Percentiles rank a stretch among this genome's conserved stretches.
Conservation (phyloP, 2,113 vertebrate genomes). For the Sula dactylatra region DNA sequence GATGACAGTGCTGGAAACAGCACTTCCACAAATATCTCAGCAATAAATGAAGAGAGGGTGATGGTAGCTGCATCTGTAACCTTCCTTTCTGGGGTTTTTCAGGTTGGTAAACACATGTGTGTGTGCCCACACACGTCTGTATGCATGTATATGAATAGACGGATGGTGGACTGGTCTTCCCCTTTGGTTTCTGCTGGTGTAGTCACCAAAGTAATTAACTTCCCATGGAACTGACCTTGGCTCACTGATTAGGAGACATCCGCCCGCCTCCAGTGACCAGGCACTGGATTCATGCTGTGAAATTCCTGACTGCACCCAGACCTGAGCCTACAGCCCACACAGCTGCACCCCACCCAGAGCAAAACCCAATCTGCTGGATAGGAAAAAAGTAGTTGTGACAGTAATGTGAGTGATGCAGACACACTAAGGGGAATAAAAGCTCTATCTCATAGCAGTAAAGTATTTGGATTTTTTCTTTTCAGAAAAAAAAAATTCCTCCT, state of each 20-base stretch:
- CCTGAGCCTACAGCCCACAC: neutral
- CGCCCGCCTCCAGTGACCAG: neutral
- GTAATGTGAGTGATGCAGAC: neutral
- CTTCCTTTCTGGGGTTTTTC: constrained; percentile 87
- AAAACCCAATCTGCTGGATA: neutral
- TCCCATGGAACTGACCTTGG: neutral
- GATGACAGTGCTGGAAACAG: neutral
- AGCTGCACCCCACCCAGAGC: neutral
- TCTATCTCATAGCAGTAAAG: neutral
- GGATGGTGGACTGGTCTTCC: neutral
- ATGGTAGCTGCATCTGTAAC: constrained; percentile 86
- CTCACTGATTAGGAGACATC: neutral
- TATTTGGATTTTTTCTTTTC: neutral
- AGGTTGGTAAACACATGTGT: constrained; percentile 75
- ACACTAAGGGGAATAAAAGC: neutral
- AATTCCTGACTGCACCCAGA: neutral
- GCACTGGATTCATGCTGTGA: neutral
- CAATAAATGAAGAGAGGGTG: constrained; percentile 71
- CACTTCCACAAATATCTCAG: constrained; percentile 37
- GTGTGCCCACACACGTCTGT: neutral
- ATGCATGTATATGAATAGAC: neutral
- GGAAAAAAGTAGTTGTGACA: neutral
- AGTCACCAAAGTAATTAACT: neutral
- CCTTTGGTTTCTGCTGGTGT: neutral
- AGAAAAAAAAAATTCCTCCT: neutral